Evolutionary conservation across 2,888 invertebrate genomes (phyloP), one percentile per base, ranked within the genome.

Genomic region (Mechanitis mazaeus): DNA sequence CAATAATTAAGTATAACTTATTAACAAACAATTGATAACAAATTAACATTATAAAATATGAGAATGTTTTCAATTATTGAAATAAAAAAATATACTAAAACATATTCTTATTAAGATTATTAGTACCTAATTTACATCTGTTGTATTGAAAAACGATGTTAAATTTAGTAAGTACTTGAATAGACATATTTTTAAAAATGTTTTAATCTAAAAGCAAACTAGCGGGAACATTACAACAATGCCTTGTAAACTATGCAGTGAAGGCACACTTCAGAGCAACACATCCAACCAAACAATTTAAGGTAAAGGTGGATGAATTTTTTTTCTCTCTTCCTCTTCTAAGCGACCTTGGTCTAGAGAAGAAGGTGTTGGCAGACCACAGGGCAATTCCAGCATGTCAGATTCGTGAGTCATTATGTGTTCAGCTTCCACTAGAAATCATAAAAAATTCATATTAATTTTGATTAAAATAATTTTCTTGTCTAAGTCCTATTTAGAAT

Each of bases 361-460:
- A 0, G 94, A 92, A 1, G 94, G 93, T 0, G 94, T 93, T n/a
- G 95, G 95, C 1, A 95, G 81, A 3, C 95, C 95, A 64, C 93
- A 92, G 0, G 95, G 95, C 81, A 94, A 87, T 66, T 93, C 92
- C n/a, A 95, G 80, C 57, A 93, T 81, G 55, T 94, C 93, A 9
- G 90, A 84, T 76, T 95, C 95, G 71, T 94, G 94, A 59, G 94
- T 93, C 91, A 95, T 92, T 63, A 95, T 94, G 81, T 94, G 94
- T 76, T 95, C 94, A 33, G 95, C 95, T 87, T 95, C 95, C 84
- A 92, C 95, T 90, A 31, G 3, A 50, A 9, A 28, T 5, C 7
- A 31, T 73, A 42, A 81, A 82, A 33, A 9, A 35, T 11, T 20
- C 33, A 46, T 54, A 33, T 45, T n/a, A 9, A 33, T 28, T 45